Evolutionary conservation across 2,113 vertebrate species (phyloP).

Genomic region (Gallinago paraguaiae): DNA sequence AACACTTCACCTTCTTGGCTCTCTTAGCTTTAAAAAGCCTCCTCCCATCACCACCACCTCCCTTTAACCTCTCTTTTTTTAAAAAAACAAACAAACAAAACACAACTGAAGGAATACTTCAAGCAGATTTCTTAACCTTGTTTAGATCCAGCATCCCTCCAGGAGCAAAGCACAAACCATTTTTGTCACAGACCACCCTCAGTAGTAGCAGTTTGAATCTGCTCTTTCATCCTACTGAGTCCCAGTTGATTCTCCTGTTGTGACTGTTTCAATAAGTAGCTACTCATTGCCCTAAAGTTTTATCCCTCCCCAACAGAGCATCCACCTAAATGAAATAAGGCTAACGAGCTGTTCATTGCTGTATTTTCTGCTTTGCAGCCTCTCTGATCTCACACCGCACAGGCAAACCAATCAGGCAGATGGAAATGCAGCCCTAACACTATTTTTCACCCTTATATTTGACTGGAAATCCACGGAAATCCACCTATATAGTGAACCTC

Average conservation of each 20-base stretch:
- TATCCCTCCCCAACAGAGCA: neutral
- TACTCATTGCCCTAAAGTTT: neutral
- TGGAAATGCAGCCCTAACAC: neutral
- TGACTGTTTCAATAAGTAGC: neutral
- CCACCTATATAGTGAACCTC: neutral
- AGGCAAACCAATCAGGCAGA: neutral
- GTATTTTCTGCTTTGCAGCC: neutral
- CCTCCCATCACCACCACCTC: neutral
- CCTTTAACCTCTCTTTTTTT: neutral
- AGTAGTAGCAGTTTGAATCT: accelerated
- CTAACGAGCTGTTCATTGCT: neutral
- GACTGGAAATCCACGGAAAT: neutral
- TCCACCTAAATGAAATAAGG: neutral
- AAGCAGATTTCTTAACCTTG: neutral
- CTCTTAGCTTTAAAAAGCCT: neutral
- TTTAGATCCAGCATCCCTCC: neutral
- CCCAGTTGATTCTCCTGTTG: accelerated
- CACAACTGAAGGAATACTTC: neutral
- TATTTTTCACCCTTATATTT: neutral
- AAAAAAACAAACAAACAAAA: neutral
- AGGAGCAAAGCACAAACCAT: neutral
- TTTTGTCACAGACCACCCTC: neutral
- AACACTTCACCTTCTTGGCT: neutral
- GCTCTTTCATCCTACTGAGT: neutral
- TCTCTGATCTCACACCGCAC: neutral